Base-by-base conservation (phyloP, 1,140 invertebrate genomes). In the Saxidomus purpurata region DNA sequence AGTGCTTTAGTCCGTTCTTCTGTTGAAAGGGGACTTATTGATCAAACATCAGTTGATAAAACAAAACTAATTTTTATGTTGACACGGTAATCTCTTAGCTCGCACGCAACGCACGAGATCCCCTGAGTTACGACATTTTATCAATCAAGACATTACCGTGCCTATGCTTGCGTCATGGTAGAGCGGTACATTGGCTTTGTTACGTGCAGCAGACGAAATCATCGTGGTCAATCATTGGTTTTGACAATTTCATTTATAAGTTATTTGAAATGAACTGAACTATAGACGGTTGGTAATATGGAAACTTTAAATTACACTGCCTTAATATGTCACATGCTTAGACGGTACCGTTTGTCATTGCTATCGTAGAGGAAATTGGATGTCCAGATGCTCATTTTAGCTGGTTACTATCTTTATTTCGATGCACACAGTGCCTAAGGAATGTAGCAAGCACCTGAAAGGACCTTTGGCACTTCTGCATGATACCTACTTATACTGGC, bases 11-110 rank as follows among this genome's bases (percentile, higher is more conserved):
- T 59, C 22, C 6, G 6, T 59, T 59, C 61, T 31, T 28, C 61
- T 28, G 61, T 4, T 67, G 17, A 15, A 67, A 25, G 28, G 25
- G 13, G 22, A n/a, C 13, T 34, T 52, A 80, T 52, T 80, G 76
- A 80, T 80, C 52, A 25, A 80, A 52, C 47, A 80, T 49, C 43
- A 1, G 13, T 40, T 25, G 40, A 25, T 80, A 55, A 52, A 80
- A 80, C 76, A 80, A 55, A 52, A 38, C 43, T 25, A 52, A 80
- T 55, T 80, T 76, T 52, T 55, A 80, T 28, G 31, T 19, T 80
- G 76, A 19, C 76, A 55, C 25, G 15, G 1, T 55, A 80, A 80
- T 80, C 40, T 47, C 52, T 3, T 8, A 19, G 52, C 22, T 52
- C 6, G 25, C 76, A 80, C 43, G 76, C 76, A 28, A 34, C 47